Conservation (phyloP, 23 tunicate genomes). For the Ciona savignyi region DNA sequence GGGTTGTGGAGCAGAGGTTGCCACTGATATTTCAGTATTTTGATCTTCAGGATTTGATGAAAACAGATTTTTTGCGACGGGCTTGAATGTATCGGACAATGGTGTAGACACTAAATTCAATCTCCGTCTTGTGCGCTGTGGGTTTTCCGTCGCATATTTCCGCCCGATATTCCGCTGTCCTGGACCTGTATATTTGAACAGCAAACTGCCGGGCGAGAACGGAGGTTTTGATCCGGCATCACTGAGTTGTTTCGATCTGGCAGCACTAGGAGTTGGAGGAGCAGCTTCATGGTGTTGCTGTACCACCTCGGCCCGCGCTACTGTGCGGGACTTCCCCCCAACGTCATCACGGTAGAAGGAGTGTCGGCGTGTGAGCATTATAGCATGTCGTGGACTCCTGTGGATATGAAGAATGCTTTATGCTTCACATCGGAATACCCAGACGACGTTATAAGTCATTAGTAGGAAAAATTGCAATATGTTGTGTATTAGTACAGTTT, state of each 20-base stretch:
- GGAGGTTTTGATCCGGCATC: neutral
- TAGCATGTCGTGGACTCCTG: constrained; percentile 73
- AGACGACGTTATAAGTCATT: no score
- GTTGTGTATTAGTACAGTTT: no score
- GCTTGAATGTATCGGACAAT: neutral
- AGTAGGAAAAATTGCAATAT: no score
- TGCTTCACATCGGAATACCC: no score
- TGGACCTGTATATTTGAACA: constrained; percentile 22
- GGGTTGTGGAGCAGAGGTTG: neutral
- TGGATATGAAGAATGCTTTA: neutral
- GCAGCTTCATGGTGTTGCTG: constrained; percentile 75
- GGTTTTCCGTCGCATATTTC: neutral
- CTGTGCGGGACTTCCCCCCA: constrained; percentile 44
- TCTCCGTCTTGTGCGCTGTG: constrained; percentile 5
- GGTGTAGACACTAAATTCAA: neutral
- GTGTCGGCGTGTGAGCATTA: constrained; percentile 75
- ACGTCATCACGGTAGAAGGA: constrained; percentile 68
- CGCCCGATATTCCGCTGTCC: neutral
- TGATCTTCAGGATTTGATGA: neutral
- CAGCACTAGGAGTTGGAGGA: constrained; percentile 45
- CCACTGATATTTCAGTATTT: neutral
- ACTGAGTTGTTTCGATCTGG: constrained; percentile 4
- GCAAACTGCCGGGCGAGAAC: constrained; percentile 36
- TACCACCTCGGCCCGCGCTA: constrained; percentile 62
- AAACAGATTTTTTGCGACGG: neutral